These are phyloP conservation scores for Luperina nickerlii DNA, from an alignment of 2,888 invertebrate genomes.

Conservation along the genomic window DNA sequence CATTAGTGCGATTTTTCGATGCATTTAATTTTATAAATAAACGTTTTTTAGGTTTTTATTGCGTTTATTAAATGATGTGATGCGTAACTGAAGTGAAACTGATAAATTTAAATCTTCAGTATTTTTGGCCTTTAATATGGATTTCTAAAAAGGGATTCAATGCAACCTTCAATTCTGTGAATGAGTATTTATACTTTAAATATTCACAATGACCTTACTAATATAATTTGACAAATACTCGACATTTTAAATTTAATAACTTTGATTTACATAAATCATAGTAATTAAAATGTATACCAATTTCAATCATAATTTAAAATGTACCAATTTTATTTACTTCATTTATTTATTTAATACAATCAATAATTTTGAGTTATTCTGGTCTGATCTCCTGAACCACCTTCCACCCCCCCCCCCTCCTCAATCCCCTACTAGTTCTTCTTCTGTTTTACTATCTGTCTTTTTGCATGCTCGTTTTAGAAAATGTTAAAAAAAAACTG, in stretches of 20 bases:
- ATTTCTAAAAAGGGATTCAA: background rate
- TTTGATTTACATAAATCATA: too few species aligned
- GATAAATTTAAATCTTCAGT: background rate
- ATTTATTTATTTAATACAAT: too few species aligned
- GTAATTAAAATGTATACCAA: too few species aligned
- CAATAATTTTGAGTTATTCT: background rate
- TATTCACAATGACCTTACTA: background rate
- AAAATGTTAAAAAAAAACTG: background rate
- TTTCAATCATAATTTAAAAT: too few species aligned
- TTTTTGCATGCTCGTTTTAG: background rate
- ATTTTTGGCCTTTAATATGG: background rate
- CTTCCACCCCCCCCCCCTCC: too few species aligned
- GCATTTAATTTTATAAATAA: conserved; percentile 56
- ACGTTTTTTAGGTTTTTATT: conserved; percentile 17
- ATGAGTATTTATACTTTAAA: background rate
- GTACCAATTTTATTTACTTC: too few species aligned
- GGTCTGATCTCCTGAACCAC: too few species aligned
- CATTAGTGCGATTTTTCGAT: conserved; percentile 65
- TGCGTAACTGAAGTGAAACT: background rate
- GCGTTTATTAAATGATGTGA: background rate
- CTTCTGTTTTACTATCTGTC: too few species aligned
- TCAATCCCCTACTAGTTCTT: too few species aligned
- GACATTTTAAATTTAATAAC: background rate
- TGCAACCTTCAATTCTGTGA: background rate
- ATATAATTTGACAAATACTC: background rate